Percentiles rank a stretch among this genome's conserved stretches.
These are phyloP conservation scores for Rousettus leschenaultii DNA, from an alignment of 2,113 vertebrate genomes.

Conservation along the genomic window DNA sequence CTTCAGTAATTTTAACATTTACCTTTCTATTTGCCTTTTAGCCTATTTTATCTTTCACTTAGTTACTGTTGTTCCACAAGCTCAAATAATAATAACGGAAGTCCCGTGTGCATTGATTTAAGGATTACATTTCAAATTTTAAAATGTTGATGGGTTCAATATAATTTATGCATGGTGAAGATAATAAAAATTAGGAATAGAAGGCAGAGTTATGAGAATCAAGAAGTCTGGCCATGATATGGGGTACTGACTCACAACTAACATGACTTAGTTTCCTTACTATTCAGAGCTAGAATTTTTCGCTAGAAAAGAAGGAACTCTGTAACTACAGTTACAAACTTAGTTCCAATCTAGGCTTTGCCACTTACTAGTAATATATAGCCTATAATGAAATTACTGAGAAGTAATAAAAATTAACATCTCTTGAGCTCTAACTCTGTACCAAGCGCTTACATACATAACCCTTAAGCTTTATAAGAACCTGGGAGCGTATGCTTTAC, in stretches of 20 bases:
- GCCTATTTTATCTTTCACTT: neutral
- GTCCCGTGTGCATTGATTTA: neutral
- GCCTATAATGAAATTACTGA: neutral
- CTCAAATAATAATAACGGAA: constrained; percentile 3
- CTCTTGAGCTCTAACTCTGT: constrained; percentile 11
- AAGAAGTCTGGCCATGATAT: neutral
- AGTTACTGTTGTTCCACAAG: neutral
- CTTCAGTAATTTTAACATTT: neutral
- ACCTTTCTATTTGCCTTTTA: neutral
- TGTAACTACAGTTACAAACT: neutral
- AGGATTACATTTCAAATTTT: constrained; percentile 27
- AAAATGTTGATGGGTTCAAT: neutral
- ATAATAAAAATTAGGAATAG: neutral
- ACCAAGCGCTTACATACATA: neutral
- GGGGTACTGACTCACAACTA: neutral
- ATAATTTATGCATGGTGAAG: neutral
- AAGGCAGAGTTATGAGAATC: neutral
- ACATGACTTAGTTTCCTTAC: neutral
- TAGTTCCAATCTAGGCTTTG: neutral
- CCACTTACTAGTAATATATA: neutral
- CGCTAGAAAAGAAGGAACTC: neutral
- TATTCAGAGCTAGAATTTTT: neutral
- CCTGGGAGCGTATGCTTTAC: neutral
- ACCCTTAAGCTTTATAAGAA: constrained; percentile 4
- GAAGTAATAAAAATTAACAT: neutral